Evolutionary conservation across 2,888 invertebrate species (phyloP), one percentile per base, ranked within the genome.

Genomic region (Drosophila putrida): DNA sequence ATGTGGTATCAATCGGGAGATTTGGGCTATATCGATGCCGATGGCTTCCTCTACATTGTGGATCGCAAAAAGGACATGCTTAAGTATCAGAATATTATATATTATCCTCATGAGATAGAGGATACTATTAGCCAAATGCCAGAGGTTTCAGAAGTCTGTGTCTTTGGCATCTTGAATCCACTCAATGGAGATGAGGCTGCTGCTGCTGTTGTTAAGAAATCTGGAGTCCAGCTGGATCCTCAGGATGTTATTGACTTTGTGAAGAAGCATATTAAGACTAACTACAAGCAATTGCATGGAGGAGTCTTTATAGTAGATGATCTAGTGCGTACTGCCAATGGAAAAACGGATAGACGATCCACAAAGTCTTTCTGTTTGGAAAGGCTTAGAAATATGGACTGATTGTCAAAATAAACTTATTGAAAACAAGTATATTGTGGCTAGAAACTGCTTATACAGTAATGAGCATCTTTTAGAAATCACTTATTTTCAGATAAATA

Each of bases 1-100:
- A 82, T 39, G 13, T 91, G 90, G 90, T 77, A 80, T n/a, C 82
- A 82, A 20, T 83, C 90, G 0, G 91, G 91, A 9, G 91, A 91
- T 60, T 51, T 90, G 53, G 91, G 91, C 4, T 86, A 83, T 44
- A 82, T 91, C 41, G 91, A 91, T 55, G 74, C 80, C 6, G 88
- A 89, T 25, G 87, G 88, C n/a, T 82, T 73, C 71, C 53, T 90
- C 1, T 82, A 70, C 76, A 57, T 90, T 3, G 71, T 79, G 5
- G 90, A 82, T 47, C 80, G 91, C 5, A 86, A 81, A 44, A 88
- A 84, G 57, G 90, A 91, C 38, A 61, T 82, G 13, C 53, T 90
- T 0, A 88, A 81, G 55, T 90, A 83, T 50, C 76, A 80, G 11
- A 72, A 73, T 50, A 78, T 76, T 58, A 75, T 75, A 13, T 84